These are phyloP conservation scores for Hirundichthys speculiger DNA, from an alignment of 2,113 vertebrate genomes.

Conservation along the genomic window DNA sequence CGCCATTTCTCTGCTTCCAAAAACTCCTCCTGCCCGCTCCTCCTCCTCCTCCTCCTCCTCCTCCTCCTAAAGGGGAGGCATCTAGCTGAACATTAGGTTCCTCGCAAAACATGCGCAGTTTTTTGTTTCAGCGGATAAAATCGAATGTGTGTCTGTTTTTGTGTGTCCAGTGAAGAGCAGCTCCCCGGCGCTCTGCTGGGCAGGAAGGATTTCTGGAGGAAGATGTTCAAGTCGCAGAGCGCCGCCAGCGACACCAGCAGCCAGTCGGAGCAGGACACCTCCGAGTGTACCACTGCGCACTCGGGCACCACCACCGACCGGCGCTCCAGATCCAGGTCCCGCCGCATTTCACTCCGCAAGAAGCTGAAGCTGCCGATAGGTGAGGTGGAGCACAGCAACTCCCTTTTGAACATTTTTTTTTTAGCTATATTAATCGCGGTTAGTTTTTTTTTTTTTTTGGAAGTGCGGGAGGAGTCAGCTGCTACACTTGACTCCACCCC, in stretches of 20 bases:
- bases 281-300: slow-evolving; percentile 96
- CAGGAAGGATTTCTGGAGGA: slow-evolving; percentile 97
- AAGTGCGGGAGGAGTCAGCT: no score
- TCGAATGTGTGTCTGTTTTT: no score
- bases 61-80: no score
- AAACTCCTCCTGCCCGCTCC: background rate
- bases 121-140: no score
- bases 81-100: background rate
- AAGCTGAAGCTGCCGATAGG: slow-evolving; percentile 98
- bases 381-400: slow-evolving; percentile 67
- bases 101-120: no score
- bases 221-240: slow-evolving; percentile 99
- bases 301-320: slow-evolving; percentile 94
- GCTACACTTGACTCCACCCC: no score
- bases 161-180: slow-evolving; percentile 90
- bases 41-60: no score
- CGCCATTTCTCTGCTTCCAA: slow-evolving; percentile 41
- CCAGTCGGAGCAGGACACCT: slow-evolving; percentile 98
- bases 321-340: slow-evolving; percentile 91
- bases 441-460: no score
- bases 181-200: slow-evolving; percentile 92
- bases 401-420: no score
- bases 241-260: slow-evolving; percentile 98
- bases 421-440: no score
- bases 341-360: slow-evolving; percentile 96